phyloP scores from a whole-genome alignment of 1,140 invertebrate species.

The Drosophila mojavensis region DNA sequence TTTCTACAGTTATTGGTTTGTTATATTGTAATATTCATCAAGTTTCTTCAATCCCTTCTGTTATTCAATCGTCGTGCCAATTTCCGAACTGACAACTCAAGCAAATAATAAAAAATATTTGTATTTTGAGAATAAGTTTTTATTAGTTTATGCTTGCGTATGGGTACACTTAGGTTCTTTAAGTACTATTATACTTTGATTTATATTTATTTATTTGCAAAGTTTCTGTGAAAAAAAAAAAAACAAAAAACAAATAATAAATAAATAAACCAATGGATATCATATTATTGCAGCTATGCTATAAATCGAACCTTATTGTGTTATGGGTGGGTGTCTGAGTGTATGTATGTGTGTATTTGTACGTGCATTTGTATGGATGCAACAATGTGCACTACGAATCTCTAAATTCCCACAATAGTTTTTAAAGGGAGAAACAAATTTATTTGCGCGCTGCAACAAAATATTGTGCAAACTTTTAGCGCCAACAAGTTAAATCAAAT shows the following conservation, averaged over 20 bases:
- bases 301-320: slow-evolving; percentile 58
- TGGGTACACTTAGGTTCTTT: too few relatives aligned
- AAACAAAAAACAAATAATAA: too few relatives aligned
- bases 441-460: slow-evolving; percentile 69
- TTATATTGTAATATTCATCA: too few relatives aligned
- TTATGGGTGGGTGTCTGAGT: slow-evolving; percentile 23
- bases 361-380: slow-evolving; percentile 21
- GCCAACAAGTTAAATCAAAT: slow-evolving; percentile 82
- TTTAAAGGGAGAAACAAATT: slow-evolving; percentile 73
- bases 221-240: background rate
- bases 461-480: slow-evolving; percentile 62
- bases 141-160: too few relatives aligned
- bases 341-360: slow-evolving; percentile 1
- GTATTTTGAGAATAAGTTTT: too few relatives aligned
- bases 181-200: background rate
- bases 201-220: background rate
- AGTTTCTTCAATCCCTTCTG: too few relatives aligned
- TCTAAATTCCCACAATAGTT: slow-evolving; percentile 79
- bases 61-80: too few relatives aligned
- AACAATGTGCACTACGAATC: slow-evolving; percentile 65
- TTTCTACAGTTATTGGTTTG: too few relatives aligned
- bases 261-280: background rate
- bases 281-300: slow-evolving; percentile 19
- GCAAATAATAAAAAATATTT: too few relatives aligned
- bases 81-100: too few relatives aligned